A percentile compares a stretch with the other conserved stretches of the same genome.
These are phyloP conservation scores for Dynastes tityus DNA, from an alignment of 2,888 invertebrate species.

Conservation along the genomic window DNA sequence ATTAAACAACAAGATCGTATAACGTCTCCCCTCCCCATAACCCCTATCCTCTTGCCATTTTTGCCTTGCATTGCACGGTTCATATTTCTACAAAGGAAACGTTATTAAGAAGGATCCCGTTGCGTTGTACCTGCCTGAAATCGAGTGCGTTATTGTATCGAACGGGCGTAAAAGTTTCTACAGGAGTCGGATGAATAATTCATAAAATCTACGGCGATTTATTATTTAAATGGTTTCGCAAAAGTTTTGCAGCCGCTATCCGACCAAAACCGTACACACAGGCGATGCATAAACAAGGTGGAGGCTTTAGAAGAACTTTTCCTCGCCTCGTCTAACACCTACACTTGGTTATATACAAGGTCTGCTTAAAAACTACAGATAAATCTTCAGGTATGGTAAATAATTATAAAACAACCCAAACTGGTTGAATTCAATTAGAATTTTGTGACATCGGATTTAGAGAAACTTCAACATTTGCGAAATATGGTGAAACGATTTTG, in stretches of 20 bases:
- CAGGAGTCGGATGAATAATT: slow-evolving; percentile 26
- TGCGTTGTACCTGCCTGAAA: not conserved
- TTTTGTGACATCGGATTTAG: too few species aligned
- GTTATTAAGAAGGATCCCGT: not conserved
- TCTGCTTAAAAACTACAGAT: too few species aligned
- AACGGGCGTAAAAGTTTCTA: slow-evolving; percentile 8
- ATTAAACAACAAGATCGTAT: not conserved
- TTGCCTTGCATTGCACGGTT: not conserved
- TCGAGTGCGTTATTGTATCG: slow-evolving; percentile 28
- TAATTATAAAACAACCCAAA: too few species aligned
- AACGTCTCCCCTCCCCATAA: not conserved
- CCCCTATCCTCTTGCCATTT: not conserved
- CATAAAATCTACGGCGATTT: slow-evolving; percentile 20
- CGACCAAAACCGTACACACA: not conserved
- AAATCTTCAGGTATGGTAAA: too few species aligned
- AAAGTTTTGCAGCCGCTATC: slow-evolving; percentile 6
- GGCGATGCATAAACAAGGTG: slow-evolving; percentile 20
- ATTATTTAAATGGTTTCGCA: slow-evolving; percentile 36
- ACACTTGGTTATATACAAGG: not conserved
- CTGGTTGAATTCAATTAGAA: too few species aligned
- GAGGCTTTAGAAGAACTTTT: not conserved
- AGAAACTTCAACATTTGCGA: too few species aligned
- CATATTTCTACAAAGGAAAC: slow-evolving; percentile 20
- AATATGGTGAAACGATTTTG: too few species aligned
- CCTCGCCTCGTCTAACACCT: not conserved